Base-by-base conservation (phyloP, 2,113 vertebrate species). In the Nesospiza acunhae region DNA sequence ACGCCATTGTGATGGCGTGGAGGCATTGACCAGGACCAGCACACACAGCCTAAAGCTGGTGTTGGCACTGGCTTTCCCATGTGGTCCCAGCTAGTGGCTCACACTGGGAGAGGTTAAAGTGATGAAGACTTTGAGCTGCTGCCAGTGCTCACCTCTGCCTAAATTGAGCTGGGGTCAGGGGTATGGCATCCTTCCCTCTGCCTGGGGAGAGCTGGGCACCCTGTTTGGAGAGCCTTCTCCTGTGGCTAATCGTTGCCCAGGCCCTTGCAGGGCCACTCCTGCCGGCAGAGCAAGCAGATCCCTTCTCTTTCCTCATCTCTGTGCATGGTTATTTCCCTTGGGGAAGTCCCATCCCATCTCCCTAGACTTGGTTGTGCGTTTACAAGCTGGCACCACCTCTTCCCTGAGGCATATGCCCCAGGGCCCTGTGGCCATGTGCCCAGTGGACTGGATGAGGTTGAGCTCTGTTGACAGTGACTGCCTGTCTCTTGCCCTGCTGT, bases 121-220 rank as follows among this genome's bases (percentile, higher is more conserved):
- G 21, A 22, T 1, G 2, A 41, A 37, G 87, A 22, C 19, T 39
- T 13, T 14, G 53, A 88, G 31, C 23, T 83, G 56, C 50, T 4
- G 3, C 15, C 60, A 59, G 49, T 0, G 0, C 35, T 60, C 0
- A 0, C 9, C 41, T 73, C n/a, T 87, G 52, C 53, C 49, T 46
- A 10, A 41, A 68, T 7, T 3, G 5, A 56, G 44, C 39, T 5
- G 46, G 55, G 5, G 10, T 85, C 13, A 20, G 37, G 18, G 1
- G 2, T 37, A 15, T 2, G 6, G 9, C 19, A 18, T 41, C 42
- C n/a, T 15, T 56, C 13, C 0, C 1, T 31, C 35, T 59, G 26
- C 7, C 15, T 0, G 0, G n/a, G 42, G 13, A 78, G 13, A 24
- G 9, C 52, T 6, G 14, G 39, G 23, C 13, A 50, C 3, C 10